Percentiles rank a stretch among this genome's conserved stretches.
Conservation (phyloP, 2,113 vertebrate species). For the Pontoporia blainvillei region DNA sequence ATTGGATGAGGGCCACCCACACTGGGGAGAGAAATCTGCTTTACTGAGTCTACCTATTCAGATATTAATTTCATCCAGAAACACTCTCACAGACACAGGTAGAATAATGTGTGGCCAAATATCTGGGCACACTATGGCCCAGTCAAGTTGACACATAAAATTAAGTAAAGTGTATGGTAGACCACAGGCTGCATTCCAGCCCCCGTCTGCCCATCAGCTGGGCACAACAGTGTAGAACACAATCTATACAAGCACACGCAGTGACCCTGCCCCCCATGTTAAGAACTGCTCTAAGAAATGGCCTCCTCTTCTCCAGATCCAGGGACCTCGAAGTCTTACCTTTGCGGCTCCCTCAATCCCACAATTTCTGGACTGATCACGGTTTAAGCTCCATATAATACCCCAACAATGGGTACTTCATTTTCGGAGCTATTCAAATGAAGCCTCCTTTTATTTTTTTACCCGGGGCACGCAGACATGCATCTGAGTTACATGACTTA, state of each 20-base stretch:
- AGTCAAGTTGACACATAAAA: not conserved
- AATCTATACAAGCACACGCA: not conserved
- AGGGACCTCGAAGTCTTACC: not conserved
- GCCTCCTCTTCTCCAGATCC: not conserved
- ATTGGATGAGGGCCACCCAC: not conserved
- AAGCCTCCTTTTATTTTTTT: not conserved
- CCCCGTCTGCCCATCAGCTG: not conserved
- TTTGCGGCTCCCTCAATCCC: not conserved
- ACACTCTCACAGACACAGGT: not conserved
- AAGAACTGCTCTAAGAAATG: not conserved
- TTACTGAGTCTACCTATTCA: not conserved
- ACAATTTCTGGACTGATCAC: not conserved
- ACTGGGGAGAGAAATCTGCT: not conserved
- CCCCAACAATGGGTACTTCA: not conserved
- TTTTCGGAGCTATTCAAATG: not conserved
- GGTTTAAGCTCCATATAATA: not conserved
- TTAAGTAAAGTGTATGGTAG: not conserved
- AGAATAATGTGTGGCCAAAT: not conserved
- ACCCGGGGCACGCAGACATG: not conserved
- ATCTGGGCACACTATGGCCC: not conserved
- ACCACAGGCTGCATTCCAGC: not conserved
- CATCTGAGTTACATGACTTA: not conserved
- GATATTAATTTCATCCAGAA: not conserved
- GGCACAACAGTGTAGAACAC: not conserved
- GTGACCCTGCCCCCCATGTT: not conserved